Evolutionary conservation across 2,888 invertebrate genomes (phyloP).

Genomic region (Ischnus inquisitorius): DNA sequence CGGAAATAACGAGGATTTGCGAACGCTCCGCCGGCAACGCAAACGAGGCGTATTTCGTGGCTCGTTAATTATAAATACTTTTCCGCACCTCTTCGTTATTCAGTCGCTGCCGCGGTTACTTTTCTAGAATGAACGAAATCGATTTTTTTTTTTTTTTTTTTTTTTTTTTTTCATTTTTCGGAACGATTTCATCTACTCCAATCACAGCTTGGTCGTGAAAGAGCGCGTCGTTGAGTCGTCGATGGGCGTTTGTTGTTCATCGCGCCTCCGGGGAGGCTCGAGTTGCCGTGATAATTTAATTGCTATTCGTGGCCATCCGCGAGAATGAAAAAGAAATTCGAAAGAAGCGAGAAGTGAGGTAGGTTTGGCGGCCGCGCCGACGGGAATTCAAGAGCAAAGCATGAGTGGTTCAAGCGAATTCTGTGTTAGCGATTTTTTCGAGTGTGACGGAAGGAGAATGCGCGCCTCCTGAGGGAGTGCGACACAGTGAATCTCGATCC

Average conservation of each 20-base stretch:
- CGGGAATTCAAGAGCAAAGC: constrained; percentile 26
- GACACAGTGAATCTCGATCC: constrained; percentile 17
- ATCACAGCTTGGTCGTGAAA: neutral
- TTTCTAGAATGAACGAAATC: constrained; percentile 3
- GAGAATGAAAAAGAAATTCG: constrained; percentile 32
- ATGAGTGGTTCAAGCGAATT: constrained; percentile 11
- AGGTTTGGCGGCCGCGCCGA: neutral
- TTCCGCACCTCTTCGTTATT: constrained; percentile 35
- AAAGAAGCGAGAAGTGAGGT: constrained; percentile 13
- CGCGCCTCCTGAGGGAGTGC: neutral
- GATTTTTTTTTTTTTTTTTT: constrained; percentile 12
- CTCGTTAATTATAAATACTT: constrained; percentile 61
- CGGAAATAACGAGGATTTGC: constrained; percentile 59
- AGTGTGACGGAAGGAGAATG: constrained; percentile 27
- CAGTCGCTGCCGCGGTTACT: constrained; percentile 4
- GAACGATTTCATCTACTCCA: neutral
- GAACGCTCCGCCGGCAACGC: constrained; percentile 13
- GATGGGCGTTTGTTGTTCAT: constrained; percentile 42
- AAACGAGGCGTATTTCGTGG: constrained; percentile 14
- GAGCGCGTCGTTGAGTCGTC: constrained; percentile 31
- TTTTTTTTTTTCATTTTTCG: constrained; percentile 1
- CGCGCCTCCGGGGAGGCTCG: constrained; percentile 27
- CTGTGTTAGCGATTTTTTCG: constrained; percentile 20
- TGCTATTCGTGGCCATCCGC: constrained; percentile 43
- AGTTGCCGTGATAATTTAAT: constrained; percentile 67